Evolutionary conservation across 2,888 invertebrate genomes (phyloP).

Genomic region (Sminthurinus aureus): DNA sequence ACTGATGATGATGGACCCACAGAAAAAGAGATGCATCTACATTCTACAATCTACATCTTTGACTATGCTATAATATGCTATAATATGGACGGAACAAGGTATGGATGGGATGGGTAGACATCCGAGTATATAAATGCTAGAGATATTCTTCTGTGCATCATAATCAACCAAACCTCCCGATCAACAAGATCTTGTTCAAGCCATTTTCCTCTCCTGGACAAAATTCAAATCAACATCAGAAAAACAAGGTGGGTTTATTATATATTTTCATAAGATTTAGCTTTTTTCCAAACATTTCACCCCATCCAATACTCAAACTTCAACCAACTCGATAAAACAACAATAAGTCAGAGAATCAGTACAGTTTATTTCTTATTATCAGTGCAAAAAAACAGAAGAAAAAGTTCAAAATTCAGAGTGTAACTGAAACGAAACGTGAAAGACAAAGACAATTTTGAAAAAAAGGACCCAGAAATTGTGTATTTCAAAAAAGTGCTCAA

Average conservation of each 20-base stretch:
- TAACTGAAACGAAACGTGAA: no score
- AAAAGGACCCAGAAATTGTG: no score
- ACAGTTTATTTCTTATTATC: background rate
- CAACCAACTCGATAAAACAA: background rate
- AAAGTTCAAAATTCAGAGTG: no score
- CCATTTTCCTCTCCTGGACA: slow-evolving; percentile 22
- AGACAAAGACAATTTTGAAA: no score
- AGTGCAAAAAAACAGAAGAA: background rate
- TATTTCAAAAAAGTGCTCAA: no score
- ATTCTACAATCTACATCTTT: background rate
- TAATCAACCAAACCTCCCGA: slow-evolving; percentile 29
- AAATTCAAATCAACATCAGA: slow-evolving; percentile 10
- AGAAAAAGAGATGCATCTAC: slow-evolving; percentile 9
- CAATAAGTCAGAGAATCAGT: background rate
- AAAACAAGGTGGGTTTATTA: slow-evolving; percentile 23
- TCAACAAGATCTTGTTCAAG: slow-evolving; percentile 25
- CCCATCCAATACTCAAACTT: no score
- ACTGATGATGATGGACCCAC: slow-evolving; percentile 10
- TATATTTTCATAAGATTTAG: background rate
- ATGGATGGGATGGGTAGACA: slow-evolving; percentile 28
- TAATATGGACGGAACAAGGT: slow-evolving; percentile 5
- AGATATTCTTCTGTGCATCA: slow-evolving; percentile 33
- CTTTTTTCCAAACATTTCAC: background rate
- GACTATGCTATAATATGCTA: background rate
- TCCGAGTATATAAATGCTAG: slow-evolving; percentile 33